Base-by-base conservation (phyloP, 2,113 vertebrate genomes). In the Esox niger region DNA sequence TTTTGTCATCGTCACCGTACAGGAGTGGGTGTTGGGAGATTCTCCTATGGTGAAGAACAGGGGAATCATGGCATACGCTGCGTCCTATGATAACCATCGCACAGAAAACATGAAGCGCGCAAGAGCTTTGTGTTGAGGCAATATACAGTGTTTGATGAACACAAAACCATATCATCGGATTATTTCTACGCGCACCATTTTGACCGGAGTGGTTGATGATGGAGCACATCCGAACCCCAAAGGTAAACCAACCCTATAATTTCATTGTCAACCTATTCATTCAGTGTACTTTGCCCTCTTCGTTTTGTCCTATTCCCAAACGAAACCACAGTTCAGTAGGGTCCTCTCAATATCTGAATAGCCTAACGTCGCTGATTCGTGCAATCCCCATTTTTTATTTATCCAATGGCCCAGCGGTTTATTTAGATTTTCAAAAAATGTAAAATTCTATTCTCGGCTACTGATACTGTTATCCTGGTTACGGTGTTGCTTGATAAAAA, bases 181-280 rank as follows among this genome's bases (percentile, higher is more conserved):
- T 35, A 30, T 58, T 52, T 64, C 54, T 62, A 55, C 69, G 70
- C 73, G 84, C 85, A 62, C 86, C 87, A 84, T 89, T 82, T 87
- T 86, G 75, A 79, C 77, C 23, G 65, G 21, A 25, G 35, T 47
- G 23, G 74, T 64, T 74, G 58, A 85, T 88, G 86, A 93, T 93
- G 91, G 91, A 93, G 84, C 84, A 92, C 87, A 91, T 93, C 83
- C 85, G 90, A 78, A 92, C 91, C 30, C 91, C 91, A 8, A 93
- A 93, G 91, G 91, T 92, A 87, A 49, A 11, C 31, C 31, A n/a
- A 52, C 47, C 47, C 47, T 52, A 10, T 11, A 61, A 21, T 25
- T 11, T 7, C 5, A n/a, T 56, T 15, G 4, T 32, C n/a, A n/a
- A 7, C 17, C 1, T 10, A n/a, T 25, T 17, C 10, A 1, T 1